Conservation (phyloP, 2,113 vertebrate species). For the Pedetes capensis region DNA sequence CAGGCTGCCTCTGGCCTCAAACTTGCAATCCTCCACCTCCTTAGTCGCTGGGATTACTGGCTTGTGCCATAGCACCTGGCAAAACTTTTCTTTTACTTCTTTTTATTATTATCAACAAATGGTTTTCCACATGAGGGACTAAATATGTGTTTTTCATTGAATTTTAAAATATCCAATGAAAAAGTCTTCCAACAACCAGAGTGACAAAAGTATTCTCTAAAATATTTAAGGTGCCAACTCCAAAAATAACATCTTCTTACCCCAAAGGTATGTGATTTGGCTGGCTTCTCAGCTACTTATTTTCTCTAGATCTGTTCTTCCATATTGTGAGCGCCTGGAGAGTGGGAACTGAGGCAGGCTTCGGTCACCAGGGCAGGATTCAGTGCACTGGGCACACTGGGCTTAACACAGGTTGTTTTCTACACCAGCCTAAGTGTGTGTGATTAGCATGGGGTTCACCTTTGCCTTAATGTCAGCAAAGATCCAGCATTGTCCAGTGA, state of each 20-base stretch:
- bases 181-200: not conserved
- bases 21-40: too few relatives aligned
- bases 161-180: slow-evolving; percentile 37
- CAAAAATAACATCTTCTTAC: not conserved
- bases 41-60: too few relatives aligned
- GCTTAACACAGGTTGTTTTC: not conserved
- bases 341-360: not conserved
- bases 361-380: not conserved
- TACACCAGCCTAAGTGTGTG: not conserved
- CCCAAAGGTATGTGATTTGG: too few relatives aligned
- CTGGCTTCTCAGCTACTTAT: rapidly evolving
- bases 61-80: too few relatives aligned
- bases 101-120: too few relatives aligned
- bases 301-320: not conserved
- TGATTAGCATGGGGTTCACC: not conserved
- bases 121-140: slow-evolving; percentile 24
- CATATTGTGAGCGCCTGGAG: not conserved
- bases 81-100: too few relatives aligned
- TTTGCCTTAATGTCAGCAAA: not conserved
- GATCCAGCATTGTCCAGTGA: not conserved
- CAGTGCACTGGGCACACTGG: too few relatives aligned
- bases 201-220: not conserved
- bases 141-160: slow-evolving; percentile 23
- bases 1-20: too few relatives aligned
- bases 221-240: not conserved